These are phyloP conservation scores for Rallus limicola DNA, from an alignment of 2,113 vertebrate genomes.

Conservation along the genomic window DNA sequence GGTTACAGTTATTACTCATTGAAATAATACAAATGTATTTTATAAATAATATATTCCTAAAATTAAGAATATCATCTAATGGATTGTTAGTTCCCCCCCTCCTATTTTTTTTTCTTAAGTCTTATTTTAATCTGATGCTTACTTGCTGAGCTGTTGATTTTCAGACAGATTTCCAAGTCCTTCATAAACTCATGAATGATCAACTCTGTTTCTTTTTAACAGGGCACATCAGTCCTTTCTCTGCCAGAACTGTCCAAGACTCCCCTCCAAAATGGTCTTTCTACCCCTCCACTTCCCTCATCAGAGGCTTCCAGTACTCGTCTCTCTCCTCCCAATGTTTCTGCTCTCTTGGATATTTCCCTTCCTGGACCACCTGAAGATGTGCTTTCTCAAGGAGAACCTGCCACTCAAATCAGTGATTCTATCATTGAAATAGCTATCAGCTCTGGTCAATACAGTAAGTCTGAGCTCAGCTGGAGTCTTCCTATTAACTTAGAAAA, in stretches of 20 bases:
- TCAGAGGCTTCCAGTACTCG: conserved; percentile 79
- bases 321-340: conserved; percentile 93
- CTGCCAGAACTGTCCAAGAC: conserved; percentile 75
- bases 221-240: conserved; percentile 75
- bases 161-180: neutral
- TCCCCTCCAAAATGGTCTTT: conserved; percentile 81
- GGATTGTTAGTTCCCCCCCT: neutral
- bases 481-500: neutral
- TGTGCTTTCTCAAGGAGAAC: conserved; percentile 88
- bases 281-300: conserved; percentile 73
- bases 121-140: neutral
- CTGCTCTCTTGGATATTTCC: conserved; percentile 94
- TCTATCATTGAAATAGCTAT: conserved; percentile 99
- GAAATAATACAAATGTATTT: neutral
- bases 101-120: neutral
- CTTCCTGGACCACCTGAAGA: conserved; percentile 96
- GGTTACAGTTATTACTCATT: neutral
- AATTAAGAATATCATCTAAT: neutral
- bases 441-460: conserved; percentile 93
- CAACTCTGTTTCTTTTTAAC: neutral
- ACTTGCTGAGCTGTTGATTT: neutral
- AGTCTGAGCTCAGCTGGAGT: neutral
- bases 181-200: neutral
- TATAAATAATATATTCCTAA: neutral
- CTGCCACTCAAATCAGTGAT: conserved; percentile 94